Evolutionary conservation across 2,113 vertebrate species (phyloP).

Genomic region (Rynchops niger): DNA sequence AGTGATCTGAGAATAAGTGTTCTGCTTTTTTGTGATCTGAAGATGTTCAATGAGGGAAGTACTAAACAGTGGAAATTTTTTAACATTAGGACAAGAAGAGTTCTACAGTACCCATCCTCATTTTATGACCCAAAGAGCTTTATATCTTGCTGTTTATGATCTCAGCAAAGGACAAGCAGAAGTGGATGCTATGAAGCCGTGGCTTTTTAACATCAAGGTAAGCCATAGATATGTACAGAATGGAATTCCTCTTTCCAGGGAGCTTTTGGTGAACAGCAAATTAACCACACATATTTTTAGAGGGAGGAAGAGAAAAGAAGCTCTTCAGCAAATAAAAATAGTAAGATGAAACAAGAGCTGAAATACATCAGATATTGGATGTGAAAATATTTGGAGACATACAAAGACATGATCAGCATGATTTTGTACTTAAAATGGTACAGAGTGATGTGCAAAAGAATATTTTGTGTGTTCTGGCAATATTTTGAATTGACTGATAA

Average conservation of each 20-base stretch:
- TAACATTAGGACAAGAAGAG: slow-evolving; percentile 84
- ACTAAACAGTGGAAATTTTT: background rate
- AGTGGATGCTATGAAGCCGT: slow-evolving; percentile 91
- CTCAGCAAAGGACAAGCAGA: slow-evolving; percentile 89
- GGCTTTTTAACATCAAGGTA: slow-evolving; percentile 98
- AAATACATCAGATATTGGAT: background rate
- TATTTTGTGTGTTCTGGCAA: background rate
- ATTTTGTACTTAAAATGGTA: background rate
- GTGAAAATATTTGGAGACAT: background rate
- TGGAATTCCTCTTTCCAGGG: background rate
- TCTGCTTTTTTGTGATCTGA: background rate
- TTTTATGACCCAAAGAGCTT: slow-evolving; percentile 90
- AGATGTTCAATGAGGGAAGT: background rate
- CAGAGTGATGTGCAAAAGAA: background rate
- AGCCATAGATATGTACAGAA: background rate
- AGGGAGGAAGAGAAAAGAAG: background rate
- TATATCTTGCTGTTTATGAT: slow-evolving; percentile 94
- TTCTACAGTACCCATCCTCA: slow-evolving; percentile 89
- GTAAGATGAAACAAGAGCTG: background rate
- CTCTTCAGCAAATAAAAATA: background rate
- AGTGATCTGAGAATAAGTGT: background rate
- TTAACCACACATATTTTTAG: background rate
- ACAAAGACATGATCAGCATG: background rate
- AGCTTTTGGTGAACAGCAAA: background rate
- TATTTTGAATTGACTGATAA: background rate